Evolutionary conservation across 2,113 vertebrate genomes (phyloP).

Genomic region (Phaethon lepturus): DNA sequence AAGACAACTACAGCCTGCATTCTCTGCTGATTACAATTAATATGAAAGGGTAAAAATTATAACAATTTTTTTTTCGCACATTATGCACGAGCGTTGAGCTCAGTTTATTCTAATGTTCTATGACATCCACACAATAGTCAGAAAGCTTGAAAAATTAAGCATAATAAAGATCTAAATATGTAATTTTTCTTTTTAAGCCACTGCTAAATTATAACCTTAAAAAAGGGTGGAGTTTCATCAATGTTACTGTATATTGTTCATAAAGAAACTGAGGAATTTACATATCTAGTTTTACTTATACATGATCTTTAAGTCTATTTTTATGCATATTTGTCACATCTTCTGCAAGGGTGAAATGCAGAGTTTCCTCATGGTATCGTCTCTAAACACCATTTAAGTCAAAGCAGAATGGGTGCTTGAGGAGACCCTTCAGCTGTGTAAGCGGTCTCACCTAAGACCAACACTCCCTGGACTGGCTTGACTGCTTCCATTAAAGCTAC

Average conservation of each 20-base stretch:
- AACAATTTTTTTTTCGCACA: background rate
- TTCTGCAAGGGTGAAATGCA: background rate
- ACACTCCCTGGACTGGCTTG: background rate
- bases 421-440: background rate
- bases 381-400: background rate
- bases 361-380: background rate
- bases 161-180: conserved; percentile 7
- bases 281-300: background rate
- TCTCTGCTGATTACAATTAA: conserved; percentile 56
- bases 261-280: background rate
- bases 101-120: conserved; percentile 41
- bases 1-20: background rate
- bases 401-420: background rate
- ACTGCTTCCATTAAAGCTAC: background rate
- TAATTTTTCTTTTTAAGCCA: background rate
- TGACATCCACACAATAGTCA: background rate
- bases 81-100: background rate
- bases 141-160: conserved; percentile 42
- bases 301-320: background rate
- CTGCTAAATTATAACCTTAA: conserved; percentile 19
- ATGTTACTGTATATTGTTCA: background rate
- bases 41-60: conserved; percentile 15
- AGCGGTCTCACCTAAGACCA: background rate
- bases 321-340: background rate
- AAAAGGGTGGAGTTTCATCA: background rate